Evolutionary conservation across 2,113 vertebrate genomes (phyloP).

Genomic region (Coracopsis vasa): DNA sequence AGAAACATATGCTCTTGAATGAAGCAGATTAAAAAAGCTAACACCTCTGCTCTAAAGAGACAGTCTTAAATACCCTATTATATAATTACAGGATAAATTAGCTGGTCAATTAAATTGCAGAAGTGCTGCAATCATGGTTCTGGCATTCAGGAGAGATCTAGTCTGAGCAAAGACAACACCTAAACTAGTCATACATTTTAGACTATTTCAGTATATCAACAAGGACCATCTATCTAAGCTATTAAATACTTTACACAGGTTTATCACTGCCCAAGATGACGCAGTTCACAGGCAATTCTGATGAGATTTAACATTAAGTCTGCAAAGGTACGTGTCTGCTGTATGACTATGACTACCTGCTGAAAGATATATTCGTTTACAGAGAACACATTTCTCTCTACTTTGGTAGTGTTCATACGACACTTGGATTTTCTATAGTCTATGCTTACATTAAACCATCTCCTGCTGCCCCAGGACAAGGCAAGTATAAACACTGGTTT

Average conservation of each 20-base stretch:
- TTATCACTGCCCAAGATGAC: not conserved
- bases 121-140: not conserved
- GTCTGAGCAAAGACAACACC: not conserved
- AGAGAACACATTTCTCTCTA: not conserved
- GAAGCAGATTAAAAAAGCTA: constrained; percentile 16
- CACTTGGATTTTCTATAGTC: not conserved
- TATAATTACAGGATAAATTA: not conserved
- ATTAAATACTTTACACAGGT: not conserved
- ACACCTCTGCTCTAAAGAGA: not conserved
- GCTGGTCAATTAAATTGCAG: not conserved
- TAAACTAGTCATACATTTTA: not conserved
- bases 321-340: not conserved
- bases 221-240: not conserved
- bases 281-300: not conserved
- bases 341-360: not conserved
- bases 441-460: not conserved
- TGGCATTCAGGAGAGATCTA: not conserved
- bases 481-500: not conserved
- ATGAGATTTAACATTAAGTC: not conserved
- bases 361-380: not conserved
- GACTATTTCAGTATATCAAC: not conserved
- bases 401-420: accelerated
- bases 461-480: not conserved
- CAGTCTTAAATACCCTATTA: constrained; percentile 3
- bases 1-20: constrained; percentile 19